phyloP scores from a whole-genome alignment of 2,888 invertebrate genomes.

The Brachypalpus laphriformis region DNA sequence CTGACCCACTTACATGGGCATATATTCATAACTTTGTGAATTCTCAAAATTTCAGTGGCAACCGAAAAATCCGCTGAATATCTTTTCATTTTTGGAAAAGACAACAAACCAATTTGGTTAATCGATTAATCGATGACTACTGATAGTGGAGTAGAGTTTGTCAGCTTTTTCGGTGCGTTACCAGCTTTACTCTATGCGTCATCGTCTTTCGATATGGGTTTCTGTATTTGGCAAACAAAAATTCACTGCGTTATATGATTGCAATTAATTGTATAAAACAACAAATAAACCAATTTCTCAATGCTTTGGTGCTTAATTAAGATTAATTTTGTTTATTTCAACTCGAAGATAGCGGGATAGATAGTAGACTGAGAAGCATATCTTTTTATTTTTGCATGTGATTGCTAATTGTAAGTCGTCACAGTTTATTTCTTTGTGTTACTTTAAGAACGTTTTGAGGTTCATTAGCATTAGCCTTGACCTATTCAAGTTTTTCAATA shows the following conservation, averaged over 20 bases:
- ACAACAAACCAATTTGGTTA: slow-evolving; percentile 10
- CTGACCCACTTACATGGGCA: slow-evolving; percentile 21
- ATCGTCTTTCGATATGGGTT: neutral
- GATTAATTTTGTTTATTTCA: slow-evolving; percentile 9
- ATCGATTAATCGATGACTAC: slow-evolving; percentile 35
- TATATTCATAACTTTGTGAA: neutral
- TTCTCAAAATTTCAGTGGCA: neutral
- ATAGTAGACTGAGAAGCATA: neutral
- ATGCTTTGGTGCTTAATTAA: neutral
- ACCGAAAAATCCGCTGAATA: slow-evolving; percentile 2
- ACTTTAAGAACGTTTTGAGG: no score
- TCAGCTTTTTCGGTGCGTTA: neutral
- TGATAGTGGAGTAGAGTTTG: neutral
- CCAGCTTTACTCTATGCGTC: slow-evolving; percentile 8
- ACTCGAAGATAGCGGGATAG: neutral
- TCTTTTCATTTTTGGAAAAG: neutral
- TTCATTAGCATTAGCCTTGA: no score
- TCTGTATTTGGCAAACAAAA: neutral
- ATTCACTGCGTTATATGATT: neutral
- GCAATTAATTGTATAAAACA: slow-evolving; percentile 4
- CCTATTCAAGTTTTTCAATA: no score
- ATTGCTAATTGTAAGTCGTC: neutral
- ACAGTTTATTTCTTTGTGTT: neutral
- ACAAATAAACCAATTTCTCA: neutral
- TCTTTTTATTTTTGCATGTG: slow-evolving; percentile 11